Evolutionary conservation across 2,888 invertebrate species (phyloP), one percentile per base, ranked within the genome.

Genomic region (Agrochola lota): DNA sequence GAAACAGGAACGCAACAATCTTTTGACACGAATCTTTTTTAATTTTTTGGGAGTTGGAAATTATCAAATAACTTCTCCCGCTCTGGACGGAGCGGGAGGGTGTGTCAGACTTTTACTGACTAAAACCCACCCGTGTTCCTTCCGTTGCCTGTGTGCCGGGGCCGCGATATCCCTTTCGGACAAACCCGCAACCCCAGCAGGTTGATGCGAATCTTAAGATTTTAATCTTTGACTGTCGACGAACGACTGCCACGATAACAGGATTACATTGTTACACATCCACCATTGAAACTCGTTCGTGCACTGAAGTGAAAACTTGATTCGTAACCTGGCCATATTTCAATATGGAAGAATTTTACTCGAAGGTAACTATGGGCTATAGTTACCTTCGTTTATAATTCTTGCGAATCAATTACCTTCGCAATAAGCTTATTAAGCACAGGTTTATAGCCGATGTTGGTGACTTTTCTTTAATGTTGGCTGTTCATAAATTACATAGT

Each of bases 201-300:
- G n/a, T n/a, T n/a, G n/a, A n/a, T n/a, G 2, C 49, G 49, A 68
- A 68, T 49, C 49, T 30, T 49, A 23, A 0, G 15, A 30, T 49
- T 68, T 68, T 9, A 30, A 49, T 30, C 15, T 46, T 49, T 49
- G 68, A 66, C 74, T 62, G 75, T 62, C 79, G 77, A 46, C 57
- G 68, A 66, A 83, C 84, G 70, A 79, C 60, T 85, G 80, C 62
- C 52, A 59, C 73, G 80, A 80, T 85, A 87, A 83, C 75, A 15
- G 71, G 79, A 84, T 87, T 85, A 87, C 66, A 80, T 80, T 85
- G 82, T 83, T 81, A 80, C 73, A 80, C 62, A 80, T 83, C 74
- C 68, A 60, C 80, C 66, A 78, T 83, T 83, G 74, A 77, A 84
- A 77, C 77, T 82, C 62, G 76, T 71, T 70, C 52, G 66, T 40